Percentiles rank a stretch among this genome's conserved stretches.
phyloP scores from a whole-genome alignment of 2,888 invertebrate genomes.

The Napeogenes inachia region DNA sequence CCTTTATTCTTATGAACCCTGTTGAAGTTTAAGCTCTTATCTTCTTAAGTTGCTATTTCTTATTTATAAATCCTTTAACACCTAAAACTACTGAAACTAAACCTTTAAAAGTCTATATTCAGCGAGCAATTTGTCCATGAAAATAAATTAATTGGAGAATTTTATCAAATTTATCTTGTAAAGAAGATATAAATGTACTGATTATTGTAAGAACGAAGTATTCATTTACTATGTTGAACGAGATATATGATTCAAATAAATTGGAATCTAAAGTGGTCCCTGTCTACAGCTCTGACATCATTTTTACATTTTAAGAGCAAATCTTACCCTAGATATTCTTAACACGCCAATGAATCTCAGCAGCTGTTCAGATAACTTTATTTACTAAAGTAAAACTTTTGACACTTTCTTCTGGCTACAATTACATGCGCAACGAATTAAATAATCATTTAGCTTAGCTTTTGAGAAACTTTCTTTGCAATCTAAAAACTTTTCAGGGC shows the following conservation, averaged over 20 bases:
- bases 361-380: slow-evolving; percentile 62
- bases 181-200: too few relatives aligned
- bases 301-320: too few relatives aligned
- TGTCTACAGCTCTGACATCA: background rate
- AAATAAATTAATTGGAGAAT: background rate
- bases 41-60: background rate
- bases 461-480: too few relatives aligned
- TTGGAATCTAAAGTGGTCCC: background rate
- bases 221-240: too few relatives aligned
- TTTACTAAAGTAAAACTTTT: slow-evolving; percentile 49
- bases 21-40: slow-evolving; percentile 5
- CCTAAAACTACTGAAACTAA: background rate
- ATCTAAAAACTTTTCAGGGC: too few relatives aligned
- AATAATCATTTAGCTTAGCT: slow-evolving; percentile 6
- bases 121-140: background rate
- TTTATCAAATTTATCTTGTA: too few relatives aligned
- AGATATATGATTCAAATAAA: too few relatives aligned
- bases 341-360: slow-evolving; percentile 37
- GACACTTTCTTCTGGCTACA: slow-evolving; percentile 45
- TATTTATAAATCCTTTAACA: background rate
- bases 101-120: background rate
- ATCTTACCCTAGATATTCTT: slow-evolving; percentile 2
- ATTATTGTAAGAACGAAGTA: too few relatives aligned
- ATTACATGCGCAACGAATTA: slow-evolving; percentile 39
- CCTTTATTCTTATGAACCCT: slow-evolving; percentile 39